Evolutionary conservation across 2,888 invertebrate species (phyloP).

Genomic region (Trilocha varians): DNA sequence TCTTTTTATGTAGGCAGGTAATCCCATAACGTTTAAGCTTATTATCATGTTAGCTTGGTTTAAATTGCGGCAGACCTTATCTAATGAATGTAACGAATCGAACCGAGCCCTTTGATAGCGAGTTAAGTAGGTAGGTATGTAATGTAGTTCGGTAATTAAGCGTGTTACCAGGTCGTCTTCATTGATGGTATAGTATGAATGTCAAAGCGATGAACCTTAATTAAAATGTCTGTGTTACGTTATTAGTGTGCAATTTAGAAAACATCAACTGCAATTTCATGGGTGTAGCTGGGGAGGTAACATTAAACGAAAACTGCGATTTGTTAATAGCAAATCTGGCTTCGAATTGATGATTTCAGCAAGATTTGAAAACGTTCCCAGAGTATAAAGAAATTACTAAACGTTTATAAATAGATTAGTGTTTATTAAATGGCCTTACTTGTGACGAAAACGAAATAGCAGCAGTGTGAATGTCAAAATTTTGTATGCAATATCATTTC

Average conservation of each 20-base stretch:
- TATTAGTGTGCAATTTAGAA: conserved; percentile 67
- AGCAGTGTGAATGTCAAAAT: conserved; percentile 73
- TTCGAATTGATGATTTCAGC: conserved; percentile 65
- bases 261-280: conserved; percentile 42
- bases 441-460: conserved; percentile 72
- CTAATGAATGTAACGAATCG: conserved; percentile 50
- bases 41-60: conserved; percentile 59
- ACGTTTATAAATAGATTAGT: conserved; percentile 74
- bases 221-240: conserved; percentile 70
- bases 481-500: conserved; percentile 72
- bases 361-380: conserved; percentile 64
- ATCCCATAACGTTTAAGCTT: conserved; percentile 49
- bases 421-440: conserved; percentile 74
- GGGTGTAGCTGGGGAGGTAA: conserved; percentile 28
- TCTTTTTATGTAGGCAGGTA: conserved; percentile 37
- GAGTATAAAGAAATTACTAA: conserved; percentile 71
- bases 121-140: conserved; percentile 54
- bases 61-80: conserved; percentile 58
- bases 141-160: conserved; percentile 53
- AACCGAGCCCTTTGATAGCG: conserved; percentile 68
- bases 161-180: conserved; percentile 58
- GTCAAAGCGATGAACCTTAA: conserved; percentile 73
- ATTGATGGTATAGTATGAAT: conserved; percentile 69
- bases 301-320: conserved; percentile 44
- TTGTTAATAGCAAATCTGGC: conserved; percentile 62